Evolutionary conservation across 2,888 invertebrate genomes (phyloP).

Genomic region (Erannis defoliaria): DNA sequence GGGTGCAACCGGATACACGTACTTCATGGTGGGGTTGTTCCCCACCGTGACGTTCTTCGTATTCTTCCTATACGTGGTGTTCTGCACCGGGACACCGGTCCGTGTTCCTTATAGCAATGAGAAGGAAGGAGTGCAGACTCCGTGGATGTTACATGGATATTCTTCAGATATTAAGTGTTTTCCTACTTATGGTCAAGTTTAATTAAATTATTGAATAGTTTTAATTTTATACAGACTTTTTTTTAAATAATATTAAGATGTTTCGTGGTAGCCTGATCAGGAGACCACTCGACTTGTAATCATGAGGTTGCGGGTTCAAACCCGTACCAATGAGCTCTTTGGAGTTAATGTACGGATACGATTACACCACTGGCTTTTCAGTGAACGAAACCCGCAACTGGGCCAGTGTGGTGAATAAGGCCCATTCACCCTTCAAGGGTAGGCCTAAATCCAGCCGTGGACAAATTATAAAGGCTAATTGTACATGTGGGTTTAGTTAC

Average conservation of each 20-base stretch:
- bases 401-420: no score
- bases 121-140: slow-evolving; percentile 12
- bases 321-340: no score
- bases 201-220: slow-evolving; percentile 18
- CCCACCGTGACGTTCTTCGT: slow-evolving; percentile 40
- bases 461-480: no score
- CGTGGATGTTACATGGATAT: slow-evolving; percentile 14
- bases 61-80: slow-evolving; percentile 46
- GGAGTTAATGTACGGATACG: no score
- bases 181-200: slow-evolving; percentile 29
- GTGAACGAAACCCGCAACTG: no score
- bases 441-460: no score
- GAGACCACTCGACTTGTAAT: no score
- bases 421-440: no score
- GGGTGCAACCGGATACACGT: background rate
- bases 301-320: no score
- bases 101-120: slow-evolving; percentile 40
- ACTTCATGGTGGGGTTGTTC: slow-evolving; percentile 40
- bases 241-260: background rate
- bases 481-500: no score
- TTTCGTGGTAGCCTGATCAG: no score
- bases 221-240: background rate
- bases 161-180: slow-evolving; percentile 20
- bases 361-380: no score
- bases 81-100: slow-evolving; percentile 41